Conservation (phyloP, 1,140 invertebrate genomes). For the Ylistrum balloti region DNA sequence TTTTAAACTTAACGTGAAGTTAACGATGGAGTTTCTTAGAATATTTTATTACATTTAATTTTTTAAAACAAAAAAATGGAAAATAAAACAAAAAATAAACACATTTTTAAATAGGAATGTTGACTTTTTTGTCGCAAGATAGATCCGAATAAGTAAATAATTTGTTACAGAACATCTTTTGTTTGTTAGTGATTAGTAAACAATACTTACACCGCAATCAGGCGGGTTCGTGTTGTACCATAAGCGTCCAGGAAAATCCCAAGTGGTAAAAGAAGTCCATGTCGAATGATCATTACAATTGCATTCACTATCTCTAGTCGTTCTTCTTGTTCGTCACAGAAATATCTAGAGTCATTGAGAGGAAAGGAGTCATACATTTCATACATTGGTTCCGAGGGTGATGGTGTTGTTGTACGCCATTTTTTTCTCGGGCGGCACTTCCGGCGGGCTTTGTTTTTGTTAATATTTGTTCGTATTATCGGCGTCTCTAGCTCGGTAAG, state of each 20-base stretch:
- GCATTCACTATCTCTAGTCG: conserved; percentile 65
- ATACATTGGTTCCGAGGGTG: not conserved
- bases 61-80: too few relatives aligned
- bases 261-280: conserved; percentile 66
- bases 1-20: too few relatives aligned
- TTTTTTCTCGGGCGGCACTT: conserved; percentile 24
- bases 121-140: too few relatives aligned
- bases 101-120: too few relatives aligned
- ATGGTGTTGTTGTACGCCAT: conserved; percentile 46
- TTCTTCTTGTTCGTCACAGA: conserved; percentile 69
- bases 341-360: conserved; percentile 50
- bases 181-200: too few relatives aligned
- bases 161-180: too few relatives aligned
- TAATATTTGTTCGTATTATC: not conserved
- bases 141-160: too few relatives aligned
- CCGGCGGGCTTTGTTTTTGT: conserved; percentile 1
- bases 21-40: too few relatives aligned
- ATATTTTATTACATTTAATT: too few relatives aligned
- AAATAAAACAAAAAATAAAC: too few relatives aligned
- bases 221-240: conserved; percentile 73
- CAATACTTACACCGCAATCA: conserved; percentile 71
- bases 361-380: conserved; percentile 23
- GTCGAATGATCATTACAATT: conserved; percentile 65
- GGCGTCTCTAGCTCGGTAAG: not conserved
- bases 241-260: conserved; percentile 72